phyloP scores from a whole-genome alignment of 2,888 invertebrate genomes.

The Biston stratarius region DNA sequence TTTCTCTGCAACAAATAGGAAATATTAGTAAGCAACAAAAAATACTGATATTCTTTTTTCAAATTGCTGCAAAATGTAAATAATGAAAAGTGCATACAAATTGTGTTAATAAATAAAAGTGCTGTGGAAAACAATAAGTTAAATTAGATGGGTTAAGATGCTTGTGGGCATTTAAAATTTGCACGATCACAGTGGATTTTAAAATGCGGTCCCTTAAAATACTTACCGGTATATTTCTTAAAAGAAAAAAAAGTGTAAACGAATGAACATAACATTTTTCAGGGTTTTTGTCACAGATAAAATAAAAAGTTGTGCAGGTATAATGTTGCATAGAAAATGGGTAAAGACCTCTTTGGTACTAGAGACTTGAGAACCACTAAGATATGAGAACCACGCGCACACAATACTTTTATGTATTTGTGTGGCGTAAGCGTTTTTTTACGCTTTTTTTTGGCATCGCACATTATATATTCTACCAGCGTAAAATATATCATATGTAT shows the following conservation, averaged over 20 bases:
- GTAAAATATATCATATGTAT: too few species aligned
- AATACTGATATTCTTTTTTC: background rate
- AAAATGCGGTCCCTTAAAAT: constrained; percentile 60
- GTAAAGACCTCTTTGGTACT: too few species aligned
- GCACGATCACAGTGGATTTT: constrained; percentile 63
- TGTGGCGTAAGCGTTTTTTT: too few species aligned
- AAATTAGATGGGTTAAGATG: constrained; percentile 54
- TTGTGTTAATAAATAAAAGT: constrained; percentile 29
- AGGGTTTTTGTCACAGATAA: background rate
- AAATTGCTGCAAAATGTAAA: background rate
- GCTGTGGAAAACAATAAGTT: background rate
- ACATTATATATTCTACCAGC: too few species aligned
- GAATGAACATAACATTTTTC: constrained; percentile 30
- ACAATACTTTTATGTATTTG: too few species aligned
- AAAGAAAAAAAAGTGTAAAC: background rate
- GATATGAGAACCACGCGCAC: too few species aligned
- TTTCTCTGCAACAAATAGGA: constrained; percentile 73
- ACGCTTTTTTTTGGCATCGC: too few species aligned
- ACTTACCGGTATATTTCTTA: constrained; percentile 11
- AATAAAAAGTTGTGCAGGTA: too few species aligned
- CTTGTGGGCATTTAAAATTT: constrained; percentile 63
- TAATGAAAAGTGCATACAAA: constrained; percentile 7
- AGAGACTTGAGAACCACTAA: too few species aligned
- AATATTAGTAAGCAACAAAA: constrained; percentile 1
- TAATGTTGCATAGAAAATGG: too few species aligned